These are phyloP conservation scores for Pitta sordida DNA, from an alignment of 2,113 vertebrate species.

Conservation along the genomic window DNA sequence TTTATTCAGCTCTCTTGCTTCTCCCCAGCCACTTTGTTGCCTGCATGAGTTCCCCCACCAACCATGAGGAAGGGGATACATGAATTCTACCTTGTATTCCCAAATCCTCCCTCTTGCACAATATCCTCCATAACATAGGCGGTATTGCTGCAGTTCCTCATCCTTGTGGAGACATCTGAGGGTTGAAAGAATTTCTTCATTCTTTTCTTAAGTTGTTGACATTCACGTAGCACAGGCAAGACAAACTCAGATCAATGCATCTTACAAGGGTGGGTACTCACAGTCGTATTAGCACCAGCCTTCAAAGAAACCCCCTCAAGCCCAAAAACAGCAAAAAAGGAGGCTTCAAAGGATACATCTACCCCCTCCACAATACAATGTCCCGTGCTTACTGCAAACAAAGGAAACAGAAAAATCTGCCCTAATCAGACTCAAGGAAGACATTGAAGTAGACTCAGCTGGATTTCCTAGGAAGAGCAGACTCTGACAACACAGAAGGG, in stretches of 20 bases:
- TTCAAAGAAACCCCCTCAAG: conserved; percentile 42
- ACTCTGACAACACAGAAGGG: not conserved
- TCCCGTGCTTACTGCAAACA: not conserved
- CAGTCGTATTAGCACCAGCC: not conserved
- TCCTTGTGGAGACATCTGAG: not conserved
- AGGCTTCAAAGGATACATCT: not conserved
- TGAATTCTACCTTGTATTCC: not conserved
- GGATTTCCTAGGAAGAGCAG: conserved; percentile 15
- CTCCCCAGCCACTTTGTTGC: not conserved
- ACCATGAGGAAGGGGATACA: not conserved
- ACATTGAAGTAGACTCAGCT: not conserved
- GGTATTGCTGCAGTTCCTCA: not conserved
- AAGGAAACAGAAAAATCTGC: not conserved
- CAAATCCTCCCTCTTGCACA: not conserved
- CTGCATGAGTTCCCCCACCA: not conserved
- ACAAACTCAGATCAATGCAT: not conserved
- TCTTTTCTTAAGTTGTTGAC: not conserved
- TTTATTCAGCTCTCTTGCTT: not conserved
- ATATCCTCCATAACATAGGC: not conserved
- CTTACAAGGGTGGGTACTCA: not conserved
- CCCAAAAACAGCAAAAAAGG: not conserved
- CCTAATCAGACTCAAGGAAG: conserved; percentile 1
- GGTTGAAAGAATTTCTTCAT: not conserved
- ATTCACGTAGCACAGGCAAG: not conserved
- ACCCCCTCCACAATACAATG: not conserved